Percentiles rank a stretch among this genome's conserved stretches.
Conservation (phyloP, 2,888 invertebrate species). For the Danaus chrysippus region DNA sequence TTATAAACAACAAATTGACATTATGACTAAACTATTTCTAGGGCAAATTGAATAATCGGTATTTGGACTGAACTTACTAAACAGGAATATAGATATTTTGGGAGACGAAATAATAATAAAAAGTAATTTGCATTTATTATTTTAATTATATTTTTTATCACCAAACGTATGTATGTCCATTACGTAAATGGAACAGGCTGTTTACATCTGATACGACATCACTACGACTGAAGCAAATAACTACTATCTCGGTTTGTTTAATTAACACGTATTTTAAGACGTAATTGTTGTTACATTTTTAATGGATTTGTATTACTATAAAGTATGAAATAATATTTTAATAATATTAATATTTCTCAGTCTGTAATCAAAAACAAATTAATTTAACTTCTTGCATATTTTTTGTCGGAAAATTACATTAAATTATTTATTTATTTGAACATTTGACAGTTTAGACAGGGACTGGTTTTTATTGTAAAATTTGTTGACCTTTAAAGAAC, state of each 20-base stretch:
- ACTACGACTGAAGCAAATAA: conserved; percentile 1
- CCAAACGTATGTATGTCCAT: conserved; percentile 4
- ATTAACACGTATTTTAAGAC: not conserved
- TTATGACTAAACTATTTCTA: too few relatives aligned
- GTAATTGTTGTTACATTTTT: not conserved
- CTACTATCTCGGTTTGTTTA: not conserved
- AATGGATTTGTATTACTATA: not conserved
- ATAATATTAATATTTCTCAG: too few relatives aligned
- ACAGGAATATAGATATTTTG: too few relatives aligned
- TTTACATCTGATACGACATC: conserved; percentile 10
- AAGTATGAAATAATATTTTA: too few relatives aligned
- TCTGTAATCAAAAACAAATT: too few relatives aligned
- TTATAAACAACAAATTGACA: conserved; percentile 1
- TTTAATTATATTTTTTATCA: conserved; percentile 15
- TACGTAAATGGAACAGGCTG: conserved; percentile 14
- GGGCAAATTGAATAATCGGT: too few relatives aligned
- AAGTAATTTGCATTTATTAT: conserved; percentile 14
- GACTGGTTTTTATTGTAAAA: too few relatives aligned
- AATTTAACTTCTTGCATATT: not conserved
- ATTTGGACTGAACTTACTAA: too few relatives aligned
- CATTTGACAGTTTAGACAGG: too few relatives aligned
- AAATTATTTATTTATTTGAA: not conserved
- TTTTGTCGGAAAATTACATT: not conserved
- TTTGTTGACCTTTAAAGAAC: too few relatives aligned
- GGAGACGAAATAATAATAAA: conserved; percentile 1